These are phyloP conservation scores for Engraulis encrasicolus DNA, from an alignment of 2,113 vertebrate species.

Conservation along the genomic window DNA sequence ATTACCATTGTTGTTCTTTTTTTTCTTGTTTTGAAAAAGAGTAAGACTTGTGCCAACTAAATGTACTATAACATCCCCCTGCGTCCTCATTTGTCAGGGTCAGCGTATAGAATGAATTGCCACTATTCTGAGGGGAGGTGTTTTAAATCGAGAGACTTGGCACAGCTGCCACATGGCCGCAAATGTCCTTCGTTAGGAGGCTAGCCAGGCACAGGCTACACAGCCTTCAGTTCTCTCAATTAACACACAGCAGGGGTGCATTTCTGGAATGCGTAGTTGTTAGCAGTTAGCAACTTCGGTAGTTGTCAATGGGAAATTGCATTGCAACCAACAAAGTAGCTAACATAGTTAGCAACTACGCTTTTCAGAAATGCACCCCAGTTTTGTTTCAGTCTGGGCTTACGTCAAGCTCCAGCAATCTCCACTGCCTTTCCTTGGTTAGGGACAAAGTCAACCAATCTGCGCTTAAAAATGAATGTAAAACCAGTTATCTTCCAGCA, in stretches of 20 bases:
- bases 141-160: slow-evolving; percentile 24
- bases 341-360: too few species aligned
- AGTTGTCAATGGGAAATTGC: too few species aligned
- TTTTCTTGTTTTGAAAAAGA: slow-evolving; percentile 20
- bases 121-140: slow-evolving; percentile 5
- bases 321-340: too few species aligned
- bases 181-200: slow-evolving; percentile 12
- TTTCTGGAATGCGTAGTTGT: too few species aligned
- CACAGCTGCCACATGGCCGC: neutral
- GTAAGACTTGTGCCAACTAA: neutral
- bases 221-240: slow-evolving; percentile 30
- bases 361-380: too few species aligned
- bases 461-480: slow-evolving; percentile 14
- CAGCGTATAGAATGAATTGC: slow-evolving; percentile 1
- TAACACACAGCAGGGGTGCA: too few species aligned
- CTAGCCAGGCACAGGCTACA: neutral
- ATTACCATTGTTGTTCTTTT: neutral
- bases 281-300: too few species aligned
- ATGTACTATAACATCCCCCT: neutral
- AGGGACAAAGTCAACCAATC: slow-evolving; percentile 11
- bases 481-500: slow-evolving; percentile 27
- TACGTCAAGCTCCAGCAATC: slow-evolving; percentile 13
- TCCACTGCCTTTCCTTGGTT: neutral
- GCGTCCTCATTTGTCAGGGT: neutral
- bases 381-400: neutral